Evolutionary conservation across 2,797 vertebrate genomes (phyloP), one percentile per base, ranked within the genome.

Genomic region (Trichosurus vulpecula): DNA sequence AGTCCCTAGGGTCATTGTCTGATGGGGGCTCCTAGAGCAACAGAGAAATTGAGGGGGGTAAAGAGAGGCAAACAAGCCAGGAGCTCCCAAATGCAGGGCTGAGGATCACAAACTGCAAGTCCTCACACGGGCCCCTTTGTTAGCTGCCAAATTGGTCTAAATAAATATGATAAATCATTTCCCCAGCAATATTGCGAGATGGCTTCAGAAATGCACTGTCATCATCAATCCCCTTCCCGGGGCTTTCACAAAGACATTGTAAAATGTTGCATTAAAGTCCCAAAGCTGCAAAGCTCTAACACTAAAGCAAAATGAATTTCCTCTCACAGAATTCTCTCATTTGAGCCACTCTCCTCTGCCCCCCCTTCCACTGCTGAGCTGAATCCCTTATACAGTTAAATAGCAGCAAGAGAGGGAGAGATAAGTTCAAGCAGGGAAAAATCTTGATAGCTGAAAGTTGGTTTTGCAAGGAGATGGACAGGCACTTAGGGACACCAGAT

Each of bases 211-310:
- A 91, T 0, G 35, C 95, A 54, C 2, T 30, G 61, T 93, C 92
- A 52, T 58, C 52, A 25, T 53, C 16, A 8, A 11, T 52, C 47
- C 94, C 74, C 89, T 92, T 1, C 0, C 47, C 30, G 14, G 30
- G 47, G 29, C 53, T 66, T 54, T 61, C 57, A 53, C 19, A 47
- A 51, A 35, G 11, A 29, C 58, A 25, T 41, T 93, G 91, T 27
- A 41, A 94, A 95, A 57, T 52, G 93, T 54, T 93, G 94, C 41
- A 91, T 54, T 81, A 25, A 52, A 87, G 35, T 54, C 22, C 87
- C 10, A 10, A 91, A 93, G 92, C n/a, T 90, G 90, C 35, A 54
- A 35, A 90, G 90, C 90, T 56, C 90, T 51, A 57, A 66, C 6
- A 0, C 25, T 53, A 35, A 12, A 41, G 90, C 74, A 90, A 92